Base-by-base conservation (phyloP, 2,888 invertebrate genomes). In the Piscicola geometra region DNA sequence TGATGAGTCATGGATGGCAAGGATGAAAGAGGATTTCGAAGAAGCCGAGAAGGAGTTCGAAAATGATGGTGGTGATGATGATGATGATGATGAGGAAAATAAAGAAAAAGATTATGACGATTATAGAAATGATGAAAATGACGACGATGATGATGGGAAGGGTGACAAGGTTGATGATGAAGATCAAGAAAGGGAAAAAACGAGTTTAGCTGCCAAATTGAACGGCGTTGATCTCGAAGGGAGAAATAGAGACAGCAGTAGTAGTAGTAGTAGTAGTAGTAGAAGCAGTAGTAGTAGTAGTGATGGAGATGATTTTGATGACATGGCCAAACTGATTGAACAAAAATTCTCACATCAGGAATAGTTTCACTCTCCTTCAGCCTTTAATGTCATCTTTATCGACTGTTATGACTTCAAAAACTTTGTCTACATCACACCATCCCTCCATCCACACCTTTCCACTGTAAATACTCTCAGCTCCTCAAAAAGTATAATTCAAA, bases 311-410 rank as follows among this genome's bases (percentile, higher is more conserved):
- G 25, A 18, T 5, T 5, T 25, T 9, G 25, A 56, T 25, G 60
- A 56, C 60, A 56, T 56, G 60, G 60, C 60, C n/a, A 56, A 56
- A n/a, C 21, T 56, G 60, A 56, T 56, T 21, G 60, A 56, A 25
- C n/a, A 56, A 25, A 56, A 56, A 25, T 56, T 56, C 25, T 56
- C 41, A 15, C 41, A 41, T 15, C 41, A 41, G 15, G 9, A 41
- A 9, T 41, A 41, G 41, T n/a, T n/a, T n/a, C n/a, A n/a, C n/a
- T n/a, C n/a, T n/a, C n/a, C n/a, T n/a, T n/a, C n/a, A n/a, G n/a
- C n/a, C n/a, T n/a, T n/a, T n/a, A n/a, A n/a, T n/a, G n/a, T n/a
- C n/a, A n/a, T n/a, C n/a, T n/a, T n/a, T n/a, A n/a, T n/a, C n/a
- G n/a, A n/a, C 50, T 15, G 21, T 47, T 21, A 47, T 47, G 50